Base-by-base conservation (phyloP, 2,113 vertebrate species). In the Passer montanus region DNA sequence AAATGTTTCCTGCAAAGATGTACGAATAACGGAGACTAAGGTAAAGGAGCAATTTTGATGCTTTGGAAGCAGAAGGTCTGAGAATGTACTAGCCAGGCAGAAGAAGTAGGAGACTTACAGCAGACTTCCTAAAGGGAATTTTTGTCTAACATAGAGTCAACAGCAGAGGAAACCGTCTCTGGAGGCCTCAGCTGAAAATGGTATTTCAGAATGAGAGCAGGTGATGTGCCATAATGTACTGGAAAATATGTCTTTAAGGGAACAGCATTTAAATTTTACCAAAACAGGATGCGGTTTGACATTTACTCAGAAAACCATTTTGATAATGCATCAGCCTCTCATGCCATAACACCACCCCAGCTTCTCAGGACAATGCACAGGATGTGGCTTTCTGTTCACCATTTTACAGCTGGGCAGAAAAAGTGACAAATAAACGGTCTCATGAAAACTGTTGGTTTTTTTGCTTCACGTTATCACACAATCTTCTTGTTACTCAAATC, bases 211-310 rank as follows among this genome's bases (percentile, higher is more conserved):
- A 69, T n/a, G 19, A 75, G 69, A 59, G 50, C 20, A 66, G 44
- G 30, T 68, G 31, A 33, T 11, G 2, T 44, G 10, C 14, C 46
- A 82, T 86, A 67, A 49, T 39, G 15, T 10, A 27, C 19, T 90
- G 70, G 75, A 72, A 82, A 77, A 41, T 67, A 44, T 31, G 4
- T 72, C n/a, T 85, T 83, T 80, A 91, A 70, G 49, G 35, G 62
- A 94, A 89, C 11, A 89, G 43, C 69, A 58, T 78, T 33, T 92
- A 68, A 87, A 33, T 87, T 87, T 84, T 69, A 73, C 59, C 85
- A 98, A 96, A 98, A 98, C 98, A 98, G 98, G 98, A 98, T 98
- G 98, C 2, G 97, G 98, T 82, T 92, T 98, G 96, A 95, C 97
- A 97, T 98, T 97, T 90, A 91, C 87, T 83, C 82, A 93, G 83